Percentiles rank a stretch among this genome's conserved stretches.
phyloP scores from a whole-genome alignment of 2,797 vertebrate genomes.

The Danio aesculapii region DNA sequence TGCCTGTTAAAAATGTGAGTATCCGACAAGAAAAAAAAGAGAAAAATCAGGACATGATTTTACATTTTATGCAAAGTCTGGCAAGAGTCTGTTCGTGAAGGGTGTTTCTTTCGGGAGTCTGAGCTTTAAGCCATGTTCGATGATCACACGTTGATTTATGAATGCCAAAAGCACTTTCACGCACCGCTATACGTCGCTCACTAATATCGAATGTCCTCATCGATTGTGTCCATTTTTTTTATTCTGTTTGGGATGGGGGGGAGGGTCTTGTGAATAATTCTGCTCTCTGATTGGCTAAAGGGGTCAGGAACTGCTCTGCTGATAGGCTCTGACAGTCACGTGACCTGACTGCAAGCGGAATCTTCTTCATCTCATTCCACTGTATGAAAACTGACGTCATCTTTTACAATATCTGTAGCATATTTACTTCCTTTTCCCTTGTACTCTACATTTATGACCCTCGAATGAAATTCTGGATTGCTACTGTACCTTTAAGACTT shows the following conservation, averaged over 20 bases:
- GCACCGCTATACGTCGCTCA: slow-evolving; percentile 64
- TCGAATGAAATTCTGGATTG: background rate
- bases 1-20: slow-evolving; percentile 67
- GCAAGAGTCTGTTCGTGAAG: slow-evolving; percentile 37
- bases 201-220: slow-evolving; percentile 39
- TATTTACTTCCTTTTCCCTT: background rate
- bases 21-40: slow-evolving; percentile 67
- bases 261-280: slow-evolving; percentile 27
- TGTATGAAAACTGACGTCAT: background rate
- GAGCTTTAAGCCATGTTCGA: slow-evolving; percentile 80
- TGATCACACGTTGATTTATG: slow-evolving; percentile 66
- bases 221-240: slow-evolving; percentile 36
- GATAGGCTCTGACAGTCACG: slow-evolving; percentile 26
- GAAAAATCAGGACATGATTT: slow-evolving; percentile 85
- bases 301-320: slow-evolving; percentile 18
- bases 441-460: background rate
- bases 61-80: slow-evolving; percentile 89
- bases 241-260: slow-evolving; percentile 12
- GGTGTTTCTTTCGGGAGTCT: slow-evolving; percentile 43
- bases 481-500: slow-evolving; percentile 40
- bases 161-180: slow-evolving; percentile 73
- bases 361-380: slow-evolving; percentile 10
- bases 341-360: slow-evolving; percentile 20
- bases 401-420: slow-evolving; percentile 15
- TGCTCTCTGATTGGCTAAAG: slow-evolving; percentile 51